Evolutionary conservation across 2,888 invertebrate genomes (phyloP).

Genomic region (Arge pagana): DNA sequence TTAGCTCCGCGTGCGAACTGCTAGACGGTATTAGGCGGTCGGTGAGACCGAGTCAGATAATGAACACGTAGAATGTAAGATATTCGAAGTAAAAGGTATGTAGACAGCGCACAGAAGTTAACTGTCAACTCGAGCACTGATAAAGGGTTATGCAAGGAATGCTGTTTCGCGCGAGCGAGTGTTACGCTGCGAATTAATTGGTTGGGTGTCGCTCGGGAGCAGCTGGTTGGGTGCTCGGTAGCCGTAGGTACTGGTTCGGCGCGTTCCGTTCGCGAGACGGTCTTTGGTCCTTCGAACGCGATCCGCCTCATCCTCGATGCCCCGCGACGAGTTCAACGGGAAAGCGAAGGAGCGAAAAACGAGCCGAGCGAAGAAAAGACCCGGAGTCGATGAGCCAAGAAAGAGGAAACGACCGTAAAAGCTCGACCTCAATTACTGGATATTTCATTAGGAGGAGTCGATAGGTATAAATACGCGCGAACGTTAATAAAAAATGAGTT

Average conservation of each 20-base stretch:
- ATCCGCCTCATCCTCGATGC: slow-evolving; percentile 16
- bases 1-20: no score
- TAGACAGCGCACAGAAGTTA: slow-evolving; percentile 32
- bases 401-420: no score
- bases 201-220: slow-evolving; percentile 21
- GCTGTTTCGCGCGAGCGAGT: slow-evolving; percentile 50
- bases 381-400: no score
- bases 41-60: slow-evolving; percentile 41
- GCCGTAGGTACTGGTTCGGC: neutral
- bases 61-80: slow-evolving; percentile 48
- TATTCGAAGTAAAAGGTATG: slow-evolving; percentile 46
- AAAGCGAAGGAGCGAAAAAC: neutral
- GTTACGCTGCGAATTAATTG: slow-evolving; percentile 44
- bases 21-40: no score
- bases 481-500: no score
- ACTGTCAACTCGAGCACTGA: slow-evolving; percentile 46
- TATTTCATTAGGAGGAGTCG: no score
- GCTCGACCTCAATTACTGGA: no score
- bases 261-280: slow-evolving; percentile 19
- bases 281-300: slow-evolving; percentile 18
- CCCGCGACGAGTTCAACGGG: neutral
- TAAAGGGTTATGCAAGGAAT: slow-evolving; percentile 53
- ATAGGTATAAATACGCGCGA: no score
- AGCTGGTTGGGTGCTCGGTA: neutral
- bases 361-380: neutral